phyloP scores from a whole-genome alignment of 1,140 invertebrate species.

The Brachionus rubens region DNA sequence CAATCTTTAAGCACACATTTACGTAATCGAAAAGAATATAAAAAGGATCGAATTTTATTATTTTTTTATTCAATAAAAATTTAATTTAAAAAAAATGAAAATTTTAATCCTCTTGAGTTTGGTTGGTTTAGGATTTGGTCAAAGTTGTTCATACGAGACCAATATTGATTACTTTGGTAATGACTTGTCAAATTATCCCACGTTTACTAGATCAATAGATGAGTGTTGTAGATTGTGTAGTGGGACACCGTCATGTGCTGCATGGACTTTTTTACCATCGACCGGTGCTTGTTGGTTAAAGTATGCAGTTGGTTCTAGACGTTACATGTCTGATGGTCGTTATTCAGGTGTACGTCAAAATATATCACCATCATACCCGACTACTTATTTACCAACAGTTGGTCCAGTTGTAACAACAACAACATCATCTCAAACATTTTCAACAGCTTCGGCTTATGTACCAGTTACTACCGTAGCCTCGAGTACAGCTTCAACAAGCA shows the following conservation, averaged over 20 bases:
- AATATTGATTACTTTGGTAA: conserved; percentile 44
- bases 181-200: conserved; percentile 21
- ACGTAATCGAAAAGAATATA: conserved; percentile 7
- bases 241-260: background rate
- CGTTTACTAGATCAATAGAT: background rate
- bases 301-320: conserved; percentile 27
- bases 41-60: background rate
- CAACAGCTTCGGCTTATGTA: background rate
- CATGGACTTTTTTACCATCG: conserved; percentile 17
- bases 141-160: background rate
- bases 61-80: conserved; percentile 10
- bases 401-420: background rate
- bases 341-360: background rate
- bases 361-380: background rate
- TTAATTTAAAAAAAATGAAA: background rate
- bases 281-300: conserved; percentile 42
- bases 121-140: background rate
- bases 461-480: background rate
- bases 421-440: background rate
- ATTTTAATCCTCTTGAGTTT: background rate
- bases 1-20: conserved; percentile 31
- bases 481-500: background rate
- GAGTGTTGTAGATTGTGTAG: background rate
- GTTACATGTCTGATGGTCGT: background rate
- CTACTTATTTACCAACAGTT: too few relatives aligned